Evolutionary conservation across 1,140 invertebrate genomes (phyloP), one percentile per base, ranked within the genome.

Genomic region (Brachionus plicatilis): DNA sequence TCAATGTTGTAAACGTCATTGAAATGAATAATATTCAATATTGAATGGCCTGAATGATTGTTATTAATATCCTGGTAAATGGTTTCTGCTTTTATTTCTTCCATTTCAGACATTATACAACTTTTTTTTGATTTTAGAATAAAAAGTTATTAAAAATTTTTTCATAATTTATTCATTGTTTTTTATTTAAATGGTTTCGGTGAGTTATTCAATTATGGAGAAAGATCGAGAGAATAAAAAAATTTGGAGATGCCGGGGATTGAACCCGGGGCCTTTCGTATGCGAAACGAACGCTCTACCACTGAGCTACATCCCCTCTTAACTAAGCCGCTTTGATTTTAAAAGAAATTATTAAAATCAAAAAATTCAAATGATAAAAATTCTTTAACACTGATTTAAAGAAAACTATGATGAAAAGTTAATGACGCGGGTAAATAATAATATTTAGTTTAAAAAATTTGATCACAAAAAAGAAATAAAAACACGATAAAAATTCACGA

Each of bases 1-100:
- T 96, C 94, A 50, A 96, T 93, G 88, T 96, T 96, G 88, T 96
- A 96, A 0, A 96, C 94, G 92, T 96, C 95, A 89, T 96, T 96
- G 90, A 94, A 96, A 90, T 96, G 95, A 2, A 82, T 29, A 20
- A 82, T 82, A 6, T 68, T 60, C 12, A 82, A 11, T 82, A 43
- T 20, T 47, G 17, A 6, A 72, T 82, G 50, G 2, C 9, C 43
- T 11, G 53, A 60, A 65, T 76, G 12, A 14, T 76, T 76, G 27
- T 50, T 24, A 76, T 27, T 76, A 27, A 47, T 53, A 24, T 76
- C 45, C 24, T 76, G 43, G 17, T 37, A 76, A 27, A 76, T 76
- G 3, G 43, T 50, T 37, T 76, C 43, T 17, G 68, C 37, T n/a
- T 72, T 41, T 72, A 72, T 43, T 72, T 33, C 27, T n/a, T n/a